These are phyloP conservation scores for Pipistrellus pygmaeus DNA, from an alignment of 2,797 vertebrate species.

Conservation along the genomic window DNA sequence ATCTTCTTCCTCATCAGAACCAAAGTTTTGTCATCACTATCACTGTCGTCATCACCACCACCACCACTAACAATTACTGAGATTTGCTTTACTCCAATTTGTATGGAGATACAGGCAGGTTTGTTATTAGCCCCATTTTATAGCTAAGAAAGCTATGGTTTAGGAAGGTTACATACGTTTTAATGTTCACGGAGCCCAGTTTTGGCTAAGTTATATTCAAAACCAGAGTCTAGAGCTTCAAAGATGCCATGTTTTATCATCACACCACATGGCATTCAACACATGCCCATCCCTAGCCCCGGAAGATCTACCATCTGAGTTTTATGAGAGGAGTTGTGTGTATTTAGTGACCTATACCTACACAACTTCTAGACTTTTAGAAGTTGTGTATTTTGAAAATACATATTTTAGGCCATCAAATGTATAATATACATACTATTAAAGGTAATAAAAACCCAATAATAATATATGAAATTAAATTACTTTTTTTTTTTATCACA, in stretches of 20 bases:
- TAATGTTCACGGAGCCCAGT: neutral
- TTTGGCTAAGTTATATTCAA: neutral
- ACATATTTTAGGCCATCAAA: neutral
- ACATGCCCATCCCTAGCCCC: too few species aligned
- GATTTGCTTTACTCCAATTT: neutral
- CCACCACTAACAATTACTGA: neutral
- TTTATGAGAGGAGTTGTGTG: neutral
- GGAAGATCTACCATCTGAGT: neutral
- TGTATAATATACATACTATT: neutral
- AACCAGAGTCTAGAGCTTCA: neutral
- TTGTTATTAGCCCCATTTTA: neutral
- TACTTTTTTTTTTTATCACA: neutral
- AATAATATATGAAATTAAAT: neutral
- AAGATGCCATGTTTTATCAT: neutral
- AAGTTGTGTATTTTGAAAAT: neutral
- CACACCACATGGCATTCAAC: neutral
- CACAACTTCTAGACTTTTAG: neutral
- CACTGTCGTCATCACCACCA: neutral
- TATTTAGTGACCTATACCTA: neutral
- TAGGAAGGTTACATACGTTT: neutral
- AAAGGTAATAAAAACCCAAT: neutral
- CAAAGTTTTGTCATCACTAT: neutral
- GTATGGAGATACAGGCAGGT: neutral
- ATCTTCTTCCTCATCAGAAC: constrained; percentile 5
- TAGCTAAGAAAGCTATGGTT: neutral